These are phyloP conservation scores for Microplitis mediator DNA, from an alignment of 1,140 invertebrate genomes.

Conservation along the genomic window DNA sequence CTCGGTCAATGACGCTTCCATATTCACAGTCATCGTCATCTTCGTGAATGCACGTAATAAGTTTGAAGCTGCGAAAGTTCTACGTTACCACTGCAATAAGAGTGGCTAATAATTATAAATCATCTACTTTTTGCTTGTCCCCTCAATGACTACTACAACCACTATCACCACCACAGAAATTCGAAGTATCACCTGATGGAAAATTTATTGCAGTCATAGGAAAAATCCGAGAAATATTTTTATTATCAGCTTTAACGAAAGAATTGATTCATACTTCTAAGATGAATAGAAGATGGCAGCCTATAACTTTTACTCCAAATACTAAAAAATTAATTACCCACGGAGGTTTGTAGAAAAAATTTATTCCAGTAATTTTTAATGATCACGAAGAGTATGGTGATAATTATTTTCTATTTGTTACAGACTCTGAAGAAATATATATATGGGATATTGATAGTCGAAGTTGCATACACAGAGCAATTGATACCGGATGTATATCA, in stretches of 20 bases:
- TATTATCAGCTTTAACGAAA: conserved; percentile 75
- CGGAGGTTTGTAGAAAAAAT: conserved; percentile 52
- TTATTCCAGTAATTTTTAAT: not conserved
- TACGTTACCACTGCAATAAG: too few species aligned
- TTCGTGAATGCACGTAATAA: too few species aligned
- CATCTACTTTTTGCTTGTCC: too few species aligned
- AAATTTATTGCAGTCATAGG: conserved; percentile 76
- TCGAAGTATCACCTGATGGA: conserved; percentile 82
- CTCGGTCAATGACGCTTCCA: too few species aligned
- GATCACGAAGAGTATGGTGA: not conserved
- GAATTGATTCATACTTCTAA: conserved; percentile 78
- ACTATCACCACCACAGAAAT: too few species aligned
- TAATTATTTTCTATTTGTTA: not conserved
- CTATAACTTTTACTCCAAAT: conserved; percentile 74
- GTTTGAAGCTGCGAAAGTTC: too few species aligned
- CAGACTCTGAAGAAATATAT: conserved; percentile 74
- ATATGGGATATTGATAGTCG: conserved; percentile 81
- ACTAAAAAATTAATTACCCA: conserved; percentile 67
- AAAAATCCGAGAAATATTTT: conserved; percentile 77
- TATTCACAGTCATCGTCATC: too few species aligned
- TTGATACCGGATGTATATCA: conserved; percentile 85
- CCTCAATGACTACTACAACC: too few species aligned
- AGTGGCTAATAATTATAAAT: too few species aligned
- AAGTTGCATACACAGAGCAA: conserved; percentile 75
- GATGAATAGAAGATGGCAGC: conserved; percentile 75